Evolutionary conservation across 2,113 vertebrate species (phyloP).

Genomic region (Mungos mungo): DNA sequence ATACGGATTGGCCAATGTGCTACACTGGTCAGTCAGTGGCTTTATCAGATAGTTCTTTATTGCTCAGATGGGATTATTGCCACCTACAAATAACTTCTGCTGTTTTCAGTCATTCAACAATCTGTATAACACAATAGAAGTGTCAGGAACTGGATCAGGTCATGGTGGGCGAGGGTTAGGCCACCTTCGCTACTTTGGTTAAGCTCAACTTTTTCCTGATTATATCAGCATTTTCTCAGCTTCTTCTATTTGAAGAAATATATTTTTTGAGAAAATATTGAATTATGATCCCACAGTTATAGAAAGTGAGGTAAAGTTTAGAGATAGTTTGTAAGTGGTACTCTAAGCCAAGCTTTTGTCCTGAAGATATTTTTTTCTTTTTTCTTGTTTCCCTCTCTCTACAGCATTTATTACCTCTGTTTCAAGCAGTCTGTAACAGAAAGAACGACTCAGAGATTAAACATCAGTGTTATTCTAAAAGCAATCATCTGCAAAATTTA

Average conservation of each 20-base stretch:
- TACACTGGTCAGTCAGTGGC: background rate
- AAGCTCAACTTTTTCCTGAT: background rate
- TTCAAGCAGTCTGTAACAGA: conserved; percentile 18
- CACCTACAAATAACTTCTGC: background rate
- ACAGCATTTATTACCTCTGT: conserved; percentile 40
- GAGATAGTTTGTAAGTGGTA: conserved; percentile 2
- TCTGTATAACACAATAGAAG: background rate
- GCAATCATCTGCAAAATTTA: conserved; percentile 69
- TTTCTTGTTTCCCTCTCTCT: background rate
- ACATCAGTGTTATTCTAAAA: conserved; percentile 65
- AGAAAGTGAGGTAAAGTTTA: background rate
- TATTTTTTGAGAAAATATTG: background rate
- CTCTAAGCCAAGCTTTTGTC: background rate
- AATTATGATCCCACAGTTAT: background rate
- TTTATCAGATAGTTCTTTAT: background rate
- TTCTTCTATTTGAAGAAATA: background rate
- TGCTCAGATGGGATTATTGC: background rate
- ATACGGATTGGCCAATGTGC: background rate
- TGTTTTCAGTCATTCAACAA: background rate
- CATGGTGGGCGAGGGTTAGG: background rate
- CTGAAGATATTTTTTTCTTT: background rate
- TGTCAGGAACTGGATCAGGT: background rate
- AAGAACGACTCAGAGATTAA: conserved; percentile 34
- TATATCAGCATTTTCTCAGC: background rate
- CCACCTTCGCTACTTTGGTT: background rate